Evolutionary conservation across 2,797 vertebrate genomes (phyloP).

Genomic region (Hydrophis major): DNA sequence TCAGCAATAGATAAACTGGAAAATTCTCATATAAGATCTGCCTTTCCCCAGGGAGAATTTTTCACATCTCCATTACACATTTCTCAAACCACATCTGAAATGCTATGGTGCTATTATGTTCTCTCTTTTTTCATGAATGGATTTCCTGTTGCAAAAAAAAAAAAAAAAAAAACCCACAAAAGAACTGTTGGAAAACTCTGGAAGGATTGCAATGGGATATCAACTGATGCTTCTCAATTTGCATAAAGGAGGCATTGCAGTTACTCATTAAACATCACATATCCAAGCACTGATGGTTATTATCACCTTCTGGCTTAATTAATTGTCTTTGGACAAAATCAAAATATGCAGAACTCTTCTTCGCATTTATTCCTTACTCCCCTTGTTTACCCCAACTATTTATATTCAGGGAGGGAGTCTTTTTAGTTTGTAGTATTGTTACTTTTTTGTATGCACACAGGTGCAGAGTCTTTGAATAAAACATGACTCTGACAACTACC

Average conservation of each 20-base stretch:
- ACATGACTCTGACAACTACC: not conserved
- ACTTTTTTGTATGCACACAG: not conserved
- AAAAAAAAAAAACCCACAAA: not conserved
- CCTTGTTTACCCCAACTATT: not conserved
- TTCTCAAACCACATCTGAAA: not conserved
- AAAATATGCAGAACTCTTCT: not conserved
- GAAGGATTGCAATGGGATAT: not conserved
- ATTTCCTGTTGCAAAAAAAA: not conserved
- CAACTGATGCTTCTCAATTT: not conserved
- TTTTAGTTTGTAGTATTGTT: not conserved
- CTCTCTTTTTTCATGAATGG: not conserved
- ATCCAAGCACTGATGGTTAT: not conserved
- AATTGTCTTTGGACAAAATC: not conserved
- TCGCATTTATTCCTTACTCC: not conserved
- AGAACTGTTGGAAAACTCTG: not conserved
- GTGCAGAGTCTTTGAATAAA: not conserved
- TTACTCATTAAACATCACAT: not conserved
- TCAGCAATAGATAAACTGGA: not conserved
- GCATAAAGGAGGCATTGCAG: not conserved
- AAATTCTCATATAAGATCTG: not conserved
- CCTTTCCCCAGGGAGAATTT: not conserved
- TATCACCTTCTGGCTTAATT: not conserved
- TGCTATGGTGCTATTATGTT: not conserved
- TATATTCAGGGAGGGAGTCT: not conserved
- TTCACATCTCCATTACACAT: not conserved